Conservation (phyloP, 2,113 vertebrate genomes). For the Anarrhichthys ocellatus region DNA sequence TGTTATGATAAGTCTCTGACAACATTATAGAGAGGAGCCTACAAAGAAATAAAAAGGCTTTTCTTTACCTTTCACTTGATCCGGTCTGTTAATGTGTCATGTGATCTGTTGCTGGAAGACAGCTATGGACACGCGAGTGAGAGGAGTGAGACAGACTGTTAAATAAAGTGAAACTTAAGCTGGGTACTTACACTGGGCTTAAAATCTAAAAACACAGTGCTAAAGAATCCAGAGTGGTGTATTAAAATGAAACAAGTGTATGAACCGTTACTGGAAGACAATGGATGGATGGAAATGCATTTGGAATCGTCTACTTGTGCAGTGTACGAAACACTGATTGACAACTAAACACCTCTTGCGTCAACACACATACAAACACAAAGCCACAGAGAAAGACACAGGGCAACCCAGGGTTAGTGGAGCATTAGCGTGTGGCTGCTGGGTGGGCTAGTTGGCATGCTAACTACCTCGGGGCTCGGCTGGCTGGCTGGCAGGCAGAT, state of each 20-base stretch:
- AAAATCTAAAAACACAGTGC: background rate
- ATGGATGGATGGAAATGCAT: background rate
- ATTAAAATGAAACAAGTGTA: conserved; percentile 12
- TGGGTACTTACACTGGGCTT: background rate
- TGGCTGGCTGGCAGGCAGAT: conserved; percentile 64
- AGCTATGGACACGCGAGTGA: no score
- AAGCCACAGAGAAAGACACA: conserved; percentile 36
- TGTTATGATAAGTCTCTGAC: no score
- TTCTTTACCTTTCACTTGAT: no score
- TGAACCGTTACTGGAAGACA: background rate
- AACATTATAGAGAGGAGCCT: no score
- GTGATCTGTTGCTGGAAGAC: no score
- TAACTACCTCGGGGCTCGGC: conserved; percentile 62
- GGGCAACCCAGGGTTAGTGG: conserved; percentile 61
- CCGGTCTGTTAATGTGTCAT: no score
- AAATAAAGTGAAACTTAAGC: background rate
- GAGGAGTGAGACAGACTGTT: no score
- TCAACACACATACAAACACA: conserved; percentile 45
- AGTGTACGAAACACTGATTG: conserved; percentile 12
- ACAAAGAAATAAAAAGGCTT: no score
- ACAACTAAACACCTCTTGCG: conserved; percentile 12
- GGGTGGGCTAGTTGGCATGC: conserved; percentile 74
- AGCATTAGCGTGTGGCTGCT: conserved; percentile 68
- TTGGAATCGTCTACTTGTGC: background rate
- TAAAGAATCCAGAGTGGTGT: background rate